phyloP scores from a whole-genome alignment of 1,140 invertebrate genomes.

The Drosophila busckii region DNA sequence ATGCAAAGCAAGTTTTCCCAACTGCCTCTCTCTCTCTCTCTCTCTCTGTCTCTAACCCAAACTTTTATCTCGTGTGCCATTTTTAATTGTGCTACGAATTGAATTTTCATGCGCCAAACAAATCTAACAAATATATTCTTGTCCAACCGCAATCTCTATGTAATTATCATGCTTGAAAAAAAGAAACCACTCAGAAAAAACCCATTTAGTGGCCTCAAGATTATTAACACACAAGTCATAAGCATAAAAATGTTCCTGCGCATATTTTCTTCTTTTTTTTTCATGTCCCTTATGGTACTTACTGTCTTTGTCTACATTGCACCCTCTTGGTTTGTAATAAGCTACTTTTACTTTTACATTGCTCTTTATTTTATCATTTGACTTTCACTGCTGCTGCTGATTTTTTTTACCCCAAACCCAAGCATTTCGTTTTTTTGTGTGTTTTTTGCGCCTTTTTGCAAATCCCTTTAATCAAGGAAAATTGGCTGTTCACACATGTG shows the following conservation, averaged over 20 bases:
- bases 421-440: slow-evolving; percentile 50
- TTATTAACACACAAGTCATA: slow-evolving; percentile 72
- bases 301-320: slow-evolving; percentile 30
- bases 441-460: slow-evolving; percentile 15
- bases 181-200: slow-evolving; percentile 22
- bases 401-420: slow-evolving; percentile 10
- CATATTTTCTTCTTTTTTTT: slow-evolving; percentile 11
- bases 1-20: slow-evolving; percentile 47
- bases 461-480: slow-evolving; percentile 70
- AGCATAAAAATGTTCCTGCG: slow-evolving; percentile 59
- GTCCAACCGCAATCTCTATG: slow-evolving; percentile 54
- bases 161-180: slow-evolving; percentile 43
- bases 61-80: slow-evolving; percentile 32
- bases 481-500: slow-evolving; percentile 60
- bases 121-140: slow-evolving; percentile 17
- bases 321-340: slow-evolving; percentile 56
- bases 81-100: slow-evolving; percentile 68
- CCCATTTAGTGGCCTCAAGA: slow-evolving; percentile 58
- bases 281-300: slow-evolving; percentile 6
- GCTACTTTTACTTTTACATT: slow-evolving; percentile 67
- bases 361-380: slow-evolving; percentile 73
- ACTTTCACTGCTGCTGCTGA: slow-evolving; percentile 16
- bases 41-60: too few species aligned
- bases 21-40: slow-evolving; percentile 6
- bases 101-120: slow-evolving; percentile 58